phyloP scores from a whole-genome alignment of 1,140 invertebrate species.

The Venturia canescens region DNA sequence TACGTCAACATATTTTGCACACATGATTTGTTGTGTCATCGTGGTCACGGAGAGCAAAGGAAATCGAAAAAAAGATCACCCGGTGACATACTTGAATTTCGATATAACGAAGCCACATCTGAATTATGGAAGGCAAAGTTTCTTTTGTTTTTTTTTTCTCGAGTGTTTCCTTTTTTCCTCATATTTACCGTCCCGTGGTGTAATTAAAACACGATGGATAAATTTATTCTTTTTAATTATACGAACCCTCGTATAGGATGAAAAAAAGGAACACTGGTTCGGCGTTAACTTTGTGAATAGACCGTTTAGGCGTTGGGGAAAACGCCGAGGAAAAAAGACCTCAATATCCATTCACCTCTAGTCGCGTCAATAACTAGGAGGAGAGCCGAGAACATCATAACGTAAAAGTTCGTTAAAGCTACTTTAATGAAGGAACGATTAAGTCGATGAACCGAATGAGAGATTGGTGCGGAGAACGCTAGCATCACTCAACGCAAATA shows the following conservation, averaged over 20 bases:
- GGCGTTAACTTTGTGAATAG: not conserved
- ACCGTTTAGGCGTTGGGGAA: not conserved
- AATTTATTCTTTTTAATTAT: conserved; percentile 9
- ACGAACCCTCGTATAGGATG: not conserved
- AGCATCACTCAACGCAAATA: conserved; percentile 12
- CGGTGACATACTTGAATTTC: not conserved
- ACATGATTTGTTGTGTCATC: not conserved
- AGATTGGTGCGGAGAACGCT: conserved; percentile 21
- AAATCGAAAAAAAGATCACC: not conserved
- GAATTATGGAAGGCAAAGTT: not conserved
- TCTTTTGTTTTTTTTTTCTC: not conserved
- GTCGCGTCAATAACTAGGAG: conserved; percentile 6
- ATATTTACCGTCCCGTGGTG: not conserved
- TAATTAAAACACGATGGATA: conserved; percentile 3
- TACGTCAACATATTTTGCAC: too few species aligned
- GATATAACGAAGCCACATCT: not conserved
- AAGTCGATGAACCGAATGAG: conserved; percentile 23
- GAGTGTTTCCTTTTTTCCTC: not conserved
- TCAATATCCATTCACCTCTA: conserved; percentile 3
- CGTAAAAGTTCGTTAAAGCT: conserved; percentile 24
- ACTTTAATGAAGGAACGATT: conserved; percentile 30
- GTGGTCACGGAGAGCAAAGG: not conserved
- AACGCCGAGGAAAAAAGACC: not conserved
- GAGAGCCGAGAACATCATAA: conserved; percentile 7
- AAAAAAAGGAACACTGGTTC: not conserved